Evolutionary conservation across 1,140 invertebrate species (phyloP), one percentile per base, ranked within the genome.

Genomic region (Macrobrachium rosenbergii): DNA sequence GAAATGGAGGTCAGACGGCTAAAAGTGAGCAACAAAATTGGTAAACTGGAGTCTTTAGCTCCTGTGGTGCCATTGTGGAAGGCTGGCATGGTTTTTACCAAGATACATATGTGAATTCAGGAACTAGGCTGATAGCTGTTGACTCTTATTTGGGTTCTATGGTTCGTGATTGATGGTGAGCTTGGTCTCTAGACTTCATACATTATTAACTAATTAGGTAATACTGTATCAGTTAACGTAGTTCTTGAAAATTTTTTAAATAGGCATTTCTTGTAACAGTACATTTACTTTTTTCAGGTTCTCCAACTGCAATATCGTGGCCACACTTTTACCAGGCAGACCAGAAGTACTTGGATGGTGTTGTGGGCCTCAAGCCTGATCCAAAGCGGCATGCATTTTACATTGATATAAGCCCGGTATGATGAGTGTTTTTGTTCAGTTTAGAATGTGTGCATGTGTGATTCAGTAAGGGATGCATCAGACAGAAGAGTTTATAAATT

Each of bases 261-360:
- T 28, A n/a, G 0, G 17, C 14, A 82, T 16, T 11, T 37, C 28
- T 37, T 37, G 0, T 67, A 2, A 43, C 28, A 14, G 8, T 43
- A 88, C 79, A 89, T 67, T 86, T 77, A 88, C 90, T 28, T 79
- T 2, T 94, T 94, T 2, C 91, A 96, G 94, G 94, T 0, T 94
- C 93, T 0, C 96, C 96, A 0, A 91, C 96, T 23, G 93, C 95
- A 17, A 94, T 94, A 0, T 96, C 96, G 0, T 92, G 96, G 89
- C 97, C 97, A 0, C 97, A 98, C 92, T 97, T 97, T 91, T 95
- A 95, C 86, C 92, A 94, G 5, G 93, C 93, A 1, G 95, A 97
- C 91, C 93, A 94, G 3, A 93, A 92, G 45, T 94, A 96, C 67
- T 19, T 94, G 0, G 90, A 94, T 2, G 92, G 93, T 45, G 95